Evolutionary conservation across 2,797 vertebrate species (phyloP).

Genomic region (Bradypodion ventrale): DNA sequence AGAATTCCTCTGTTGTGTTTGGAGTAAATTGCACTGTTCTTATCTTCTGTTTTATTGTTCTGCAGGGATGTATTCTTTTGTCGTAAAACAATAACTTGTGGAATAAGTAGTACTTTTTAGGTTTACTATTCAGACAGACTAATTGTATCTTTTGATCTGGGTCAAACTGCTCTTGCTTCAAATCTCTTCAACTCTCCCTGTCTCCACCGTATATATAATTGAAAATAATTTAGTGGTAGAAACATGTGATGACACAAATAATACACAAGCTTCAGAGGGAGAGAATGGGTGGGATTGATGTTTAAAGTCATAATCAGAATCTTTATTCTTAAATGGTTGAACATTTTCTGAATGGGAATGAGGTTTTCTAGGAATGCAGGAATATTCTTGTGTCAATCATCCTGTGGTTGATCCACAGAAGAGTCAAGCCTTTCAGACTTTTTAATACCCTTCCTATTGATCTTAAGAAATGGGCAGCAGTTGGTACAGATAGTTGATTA

Average conservation of each 20-base stretch:
- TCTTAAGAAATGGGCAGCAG: neutral
- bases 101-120: conserved; percentile 78
- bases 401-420: neutral
- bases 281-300: neutral
- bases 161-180: conserved; percentile 81
- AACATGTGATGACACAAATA: conserved; percentile 66
- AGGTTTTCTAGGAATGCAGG: neutral
- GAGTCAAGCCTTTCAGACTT: neutral
- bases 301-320: conserved; percentile 38
- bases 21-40: conserved; percentile 78
- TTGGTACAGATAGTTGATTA: neutral
- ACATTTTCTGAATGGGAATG: conserved; percentile 39
- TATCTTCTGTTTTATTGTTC: conserved; percentile 76
- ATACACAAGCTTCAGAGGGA: conserved; percentile 25
- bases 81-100: conserved; percentile 80
- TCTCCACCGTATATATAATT: conserved; percentile 61
- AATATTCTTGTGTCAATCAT: neutral
- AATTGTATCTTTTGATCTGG: conserved; percentile 86
- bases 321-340: conserved; percentile 22
- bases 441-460: neutral
- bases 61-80: conserved; percentile 76
- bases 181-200: conserved; percentile 36
- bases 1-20: conserved; percentile 45
- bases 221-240: conserved; percentile 75
- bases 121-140: conserved; percentile 82